phyloP scores from a whole-genome alignment of 2,113 vertebrate genomes.

The Perca schrenkii region DNA sequence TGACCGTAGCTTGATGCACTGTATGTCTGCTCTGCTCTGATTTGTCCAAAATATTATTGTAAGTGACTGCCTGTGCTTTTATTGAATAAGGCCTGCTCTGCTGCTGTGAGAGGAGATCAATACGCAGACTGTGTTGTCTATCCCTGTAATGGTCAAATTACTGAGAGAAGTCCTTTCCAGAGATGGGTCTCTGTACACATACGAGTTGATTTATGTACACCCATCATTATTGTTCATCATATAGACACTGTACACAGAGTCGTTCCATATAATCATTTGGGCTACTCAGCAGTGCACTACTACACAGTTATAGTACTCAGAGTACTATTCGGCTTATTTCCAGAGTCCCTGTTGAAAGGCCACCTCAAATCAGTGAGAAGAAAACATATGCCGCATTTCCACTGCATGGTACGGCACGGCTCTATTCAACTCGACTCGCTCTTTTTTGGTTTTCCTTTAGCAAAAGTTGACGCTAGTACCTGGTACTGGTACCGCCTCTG shows the following conservation, averaged over 20 bases:
- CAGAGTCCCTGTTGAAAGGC: background rate
- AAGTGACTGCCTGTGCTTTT: constrained; percentile 48
- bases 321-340: background rate
- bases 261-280: constrained; percentile 7
- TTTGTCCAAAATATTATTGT: constrained; percentile 57
- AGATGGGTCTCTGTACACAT: constrained; percentile 9
- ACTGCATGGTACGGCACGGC: too few relatives aligned
- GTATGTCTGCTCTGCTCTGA: constrained; percentile 17
- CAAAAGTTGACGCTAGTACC: too few relatives aligned
- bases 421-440: too few relatives aligned
- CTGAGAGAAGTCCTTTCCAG: constrained; percentile 9
- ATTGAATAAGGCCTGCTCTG: constrained; percentile 52
- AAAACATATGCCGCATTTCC: too few relatives aligned
- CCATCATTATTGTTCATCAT: constrained; percentile 4
- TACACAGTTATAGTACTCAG: background rate
- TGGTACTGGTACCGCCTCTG: too few relatives aligned
- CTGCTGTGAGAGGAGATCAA: constrained; percentile 53
- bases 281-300: background rate
- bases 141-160: constrained; percentile 25
- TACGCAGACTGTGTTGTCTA: constrained; percentile 34
- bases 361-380: too few relatives aligned
- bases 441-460: too few relatives aligned
- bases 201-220: constrained; percentile 3
- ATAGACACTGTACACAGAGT: background rate
- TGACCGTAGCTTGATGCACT: constrained; percentile 12